These are phyloP conservation scores for Eulithis testata DNA, from an alignment of 2,888 invertebrate genomes.

Conservation along the genomic window DNA sequence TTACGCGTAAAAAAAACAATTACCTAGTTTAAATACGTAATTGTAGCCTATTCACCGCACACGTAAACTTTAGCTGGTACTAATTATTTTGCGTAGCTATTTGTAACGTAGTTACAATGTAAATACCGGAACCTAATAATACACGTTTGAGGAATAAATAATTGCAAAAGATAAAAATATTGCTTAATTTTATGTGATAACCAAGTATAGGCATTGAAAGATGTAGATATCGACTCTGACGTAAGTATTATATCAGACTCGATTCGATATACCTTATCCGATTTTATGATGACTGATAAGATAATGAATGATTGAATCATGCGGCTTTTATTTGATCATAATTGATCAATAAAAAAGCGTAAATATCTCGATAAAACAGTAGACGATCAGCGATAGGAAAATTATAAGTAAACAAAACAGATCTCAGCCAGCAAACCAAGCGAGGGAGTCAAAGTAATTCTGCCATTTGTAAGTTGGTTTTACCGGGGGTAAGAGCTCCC, in stretches of 20 bases:
- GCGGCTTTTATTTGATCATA: neutral
- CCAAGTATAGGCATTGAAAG: neutral
- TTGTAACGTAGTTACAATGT: neutral
- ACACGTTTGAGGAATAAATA: neutral
- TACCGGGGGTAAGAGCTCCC: constrained; percentile 33
- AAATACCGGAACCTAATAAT: neutral
- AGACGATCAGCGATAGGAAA: constrained; percentile 16
- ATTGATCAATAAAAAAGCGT: neutral
- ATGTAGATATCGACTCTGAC: too few species aligned
- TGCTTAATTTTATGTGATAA: constrained; percentile 1
- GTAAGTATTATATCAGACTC: too few species aligned
- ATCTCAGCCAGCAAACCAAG: constrained; percentile 51
- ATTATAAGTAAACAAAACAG: constrained; percentile 48
- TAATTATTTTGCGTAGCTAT: constrained; percentile 14
- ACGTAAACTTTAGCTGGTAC: constrained; percentile 17
- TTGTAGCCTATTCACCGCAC: constrained; percentile 11
- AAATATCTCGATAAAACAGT: constrained; percentile 3
- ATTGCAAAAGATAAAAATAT: neutral
- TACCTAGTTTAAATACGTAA: constrained; percentile 15
- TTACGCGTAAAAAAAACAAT: constrained; percentile 21
- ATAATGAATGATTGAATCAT: neutral
- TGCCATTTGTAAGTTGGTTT: constrained; percentile 59
- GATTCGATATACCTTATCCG: too few species aligned
- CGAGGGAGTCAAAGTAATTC: constrained; percentile 62
- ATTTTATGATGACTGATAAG: neutral